Conservation (phyloP, 37 sponge, comb jelly and placozoan genomes). For the Cliona cf. orientalis region DNA sequence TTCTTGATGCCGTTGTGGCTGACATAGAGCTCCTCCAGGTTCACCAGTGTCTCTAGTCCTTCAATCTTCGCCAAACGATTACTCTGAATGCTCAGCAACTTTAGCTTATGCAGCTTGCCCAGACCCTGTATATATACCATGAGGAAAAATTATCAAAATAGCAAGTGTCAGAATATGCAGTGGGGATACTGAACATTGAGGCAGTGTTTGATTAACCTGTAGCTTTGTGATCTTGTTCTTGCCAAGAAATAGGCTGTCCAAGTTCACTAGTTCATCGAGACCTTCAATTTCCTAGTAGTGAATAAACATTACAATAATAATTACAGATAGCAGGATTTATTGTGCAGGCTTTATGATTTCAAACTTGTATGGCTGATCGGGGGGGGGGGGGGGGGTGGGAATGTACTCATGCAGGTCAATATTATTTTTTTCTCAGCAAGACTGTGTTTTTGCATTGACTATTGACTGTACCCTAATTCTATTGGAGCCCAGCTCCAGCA, state of each 20-base stretch:
- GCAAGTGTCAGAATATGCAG: not conserved
- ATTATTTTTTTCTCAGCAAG: too few species aligned
- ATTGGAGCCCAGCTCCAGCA: constrained; percentile 91
- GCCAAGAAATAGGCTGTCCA: constrained; percentile 86
- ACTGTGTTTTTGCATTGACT: too few species aligned
- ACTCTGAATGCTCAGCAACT: constrained; percentile 75
- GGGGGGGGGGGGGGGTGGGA: too few species aligned
- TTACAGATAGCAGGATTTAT: not conserved
- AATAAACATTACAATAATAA: not conserved
- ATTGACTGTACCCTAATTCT: constrained; percentile 68
- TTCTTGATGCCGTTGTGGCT: constrained; percentile 83
- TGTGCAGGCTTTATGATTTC: not conserved
- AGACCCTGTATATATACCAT: constrained; percentile 44
- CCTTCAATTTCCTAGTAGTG: constrained; percentile 76
- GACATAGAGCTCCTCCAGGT: constrained; percentile 88
- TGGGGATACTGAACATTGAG: not conserved
- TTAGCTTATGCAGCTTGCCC: constrained; percentile 66
- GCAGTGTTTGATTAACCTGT: constrained; percentile 44
- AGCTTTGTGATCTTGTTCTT: constrained; percentile 88
- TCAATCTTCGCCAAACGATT: constrained; percentile 80
- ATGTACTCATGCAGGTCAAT: too few species aligned
- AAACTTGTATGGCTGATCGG: too few species aligned
- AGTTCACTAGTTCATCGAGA: constrained; percentile 74
- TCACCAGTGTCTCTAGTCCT: constrained; percentile 63
- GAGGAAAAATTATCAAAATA: not conserved